Evolutionary conservation across 2,888 invertebrate genomes (phyloP).

Genomic region (Dolomedes plantarius): DNA sequence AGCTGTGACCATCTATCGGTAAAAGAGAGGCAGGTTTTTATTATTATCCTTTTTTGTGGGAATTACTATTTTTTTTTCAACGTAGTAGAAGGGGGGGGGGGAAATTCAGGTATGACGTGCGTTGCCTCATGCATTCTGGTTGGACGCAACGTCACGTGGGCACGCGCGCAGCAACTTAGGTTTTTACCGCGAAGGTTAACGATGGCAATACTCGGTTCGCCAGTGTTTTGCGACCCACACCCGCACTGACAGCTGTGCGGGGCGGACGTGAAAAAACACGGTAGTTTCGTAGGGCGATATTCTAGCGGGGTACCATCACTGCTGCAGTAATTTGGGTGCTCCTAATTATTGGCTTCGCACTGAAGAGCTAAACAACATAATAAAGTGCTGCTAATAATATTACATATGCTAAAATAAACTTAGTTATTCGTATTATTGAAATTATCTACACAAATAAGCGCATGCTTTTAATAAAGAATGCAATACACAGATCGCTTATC

Average conservation of each 20-base stretch:
- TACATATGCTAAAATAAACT: too few species aligned
- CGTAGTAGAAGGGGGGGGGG: not conserved
- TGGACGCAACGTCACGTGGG: slow-evolving; percentile 59
- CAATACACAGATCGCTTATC: too few species aligned
- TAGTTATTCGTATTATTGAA: too few species aligned
- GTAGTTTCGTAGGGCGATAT: too few species aligned
- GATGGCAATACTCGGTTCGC: slow-evolving; percentile 44
- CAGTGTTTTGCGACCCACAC: slow-evolving; percentile 38
- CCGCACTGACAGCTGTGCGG: slow-evolving; percentile 4
- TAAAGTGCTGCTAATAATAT: too few species aligned
- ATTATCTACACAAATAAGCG: too few species aligned
- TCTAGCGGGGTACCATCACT: too few species aligned
- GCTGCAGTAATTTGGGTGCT: too few species aligned
- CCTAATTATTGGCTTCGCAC: too few species aligned
- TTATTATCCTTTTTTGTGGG: slow-evolving; percentile 22
- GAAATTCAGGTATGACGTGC: slow-evolving; percentile 36
- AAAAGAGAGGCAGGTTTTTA: slow-evolving; percentile 17
- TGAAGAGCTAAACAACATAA: too few species aligned
- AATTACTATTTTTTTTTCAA: slow-evolving; percentile 11
- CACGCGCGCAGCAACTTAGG: slow-evolving; percentile 41
- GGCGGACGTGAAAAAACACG: not conserved
- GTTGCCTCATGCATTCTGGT: slow-evolving; percentile 29
- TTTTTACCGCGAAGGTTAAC: slow-evolving; percentile 63
- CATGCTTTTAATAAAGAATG: too few species aligned
- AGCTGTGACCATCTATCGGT: not conserved